Evolutionary conservation across 2,888 invertebrate genomes (phyloP).

Genomic region (Phytoseiulus persimilis): DNA sequence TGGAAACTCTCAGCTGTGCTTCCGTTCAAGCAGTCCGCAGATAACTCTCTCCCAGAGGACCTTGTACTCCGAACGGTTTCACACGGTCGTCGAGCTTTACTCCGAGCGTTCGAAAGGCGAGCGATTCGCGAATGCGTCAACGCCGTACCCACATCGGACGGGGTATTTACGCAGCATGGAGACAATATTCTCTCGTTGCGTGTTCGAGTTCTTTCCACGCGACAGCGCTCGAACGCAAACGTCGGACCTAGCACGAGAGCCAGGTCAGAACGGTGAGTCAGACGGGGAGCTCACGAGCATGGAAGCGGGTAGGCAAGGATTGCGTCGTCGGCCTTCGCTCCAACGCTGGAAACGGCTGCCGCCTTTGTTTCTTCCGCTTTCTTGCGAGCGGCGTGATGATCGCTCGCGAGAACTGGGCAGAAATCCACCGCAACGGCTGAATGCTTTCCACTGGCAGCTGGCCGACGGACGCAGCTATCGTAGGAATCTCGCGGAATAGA

Average conservation of each 20-base stretch:
- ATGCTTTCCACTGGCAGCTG: too few species aligned
- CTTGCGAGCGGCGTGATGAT: not conserved
- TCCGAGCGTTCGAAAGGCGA: too few species aligned
- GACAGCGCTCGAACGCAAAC: not conserved
- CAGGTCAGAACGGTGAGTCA: not conserved
- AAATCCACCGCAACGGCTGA: not conserved
- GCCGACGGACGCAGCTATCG: too few species aligned
- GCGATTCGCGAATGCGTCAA: not conserved
- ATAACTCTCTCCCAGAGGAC: too few species aligned
- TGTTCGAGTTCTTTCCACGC: not conserved
- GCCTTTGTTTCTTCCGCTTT: not conserved
- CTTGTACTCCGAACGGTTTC: too few species aligned
- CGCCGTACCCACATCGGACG: not conserved
- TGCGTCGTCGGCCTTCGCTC: not conserved
- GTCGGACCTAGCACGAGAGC: not conserved
- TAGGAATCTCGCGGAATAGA: too few species aligned
- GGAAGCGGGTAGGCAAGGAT: not conserved
- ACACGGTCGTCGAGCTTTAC: too few species aligned
- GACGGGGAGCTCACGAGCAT: not conserved
- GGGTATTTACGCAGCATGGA: not conserved
- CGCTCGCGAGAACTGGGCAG: not conserved
- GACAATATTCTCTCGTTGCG: not conserved
- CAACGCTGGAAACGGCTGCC: not conserved
- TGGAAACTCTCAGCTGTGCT: too few species aligned
- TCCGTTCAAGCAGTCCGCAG: too few species aligned